Evolutionary conservation across 1,140 invertebrate genomes (phyloP), one percentile per base, ranked within the genome.

Genomic region (Andrena cerasifolii): DNA sequence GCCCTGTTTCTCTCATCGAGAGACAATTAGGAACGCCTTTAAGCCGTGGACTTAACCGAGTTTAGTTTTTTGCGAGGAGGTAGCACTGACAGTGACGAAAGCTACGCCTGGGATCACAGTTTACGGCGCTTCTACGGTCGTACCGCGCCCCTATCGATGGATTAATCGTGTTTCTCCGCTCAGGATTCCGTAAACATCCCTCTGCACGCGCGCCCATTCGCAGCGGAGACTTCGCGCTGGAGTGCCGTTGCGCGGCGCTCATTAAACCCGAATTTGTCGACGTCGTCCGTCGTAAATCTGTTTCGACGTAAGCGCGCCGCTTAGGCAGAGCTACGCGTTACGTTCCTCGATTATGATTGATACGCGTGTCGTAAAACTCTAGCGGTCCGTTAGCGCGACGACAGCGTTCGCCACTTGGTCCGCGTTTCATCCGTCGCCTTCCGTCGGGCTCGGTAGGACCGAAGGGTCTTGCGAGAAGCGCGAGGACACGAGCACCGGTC

Each of bases 351-450:
- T 3, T n/a, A 54, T 74, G 73, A 76, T 76, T 76, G 68, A 76
- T 36, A 76, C 63, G 63, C 53, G 73, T 76, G 58, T 76, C 73
- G 65, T 76, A 76, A 76, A 76, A 76, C 68, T 76, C 21, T 68
- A 40, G 73, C 53, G 1, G 51, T 31, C 10, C 12, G 53, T 36
- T 33, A 45, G 28, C 18, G 8, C 71, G 71, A 73, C 71, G 72
- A 70, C 65, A 67, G 31, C 18, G 51, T 28, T 24, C n/a, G n/a
- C n/a, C n/a, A n/a, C n/a, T n/a, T n/a, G n/a, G n/a, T n/a, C n/a
- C n/a, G n/a, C n/a, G n/a, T n/a, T n/a, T n/a, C n/a, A n/a, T n/a
- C n/a, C n/a, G n/a, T n/a, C n/a, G n/a, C 18, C 26, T 28, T 51
- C 28, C n/a, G n/a, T n/a, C n/a, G n/a, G n/a, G n/a, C n/a, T n/a